Evolutionary conservation across 2,888 invertebrate species (phyloP).

Genomic region (Nasonia oneida): DNA sequence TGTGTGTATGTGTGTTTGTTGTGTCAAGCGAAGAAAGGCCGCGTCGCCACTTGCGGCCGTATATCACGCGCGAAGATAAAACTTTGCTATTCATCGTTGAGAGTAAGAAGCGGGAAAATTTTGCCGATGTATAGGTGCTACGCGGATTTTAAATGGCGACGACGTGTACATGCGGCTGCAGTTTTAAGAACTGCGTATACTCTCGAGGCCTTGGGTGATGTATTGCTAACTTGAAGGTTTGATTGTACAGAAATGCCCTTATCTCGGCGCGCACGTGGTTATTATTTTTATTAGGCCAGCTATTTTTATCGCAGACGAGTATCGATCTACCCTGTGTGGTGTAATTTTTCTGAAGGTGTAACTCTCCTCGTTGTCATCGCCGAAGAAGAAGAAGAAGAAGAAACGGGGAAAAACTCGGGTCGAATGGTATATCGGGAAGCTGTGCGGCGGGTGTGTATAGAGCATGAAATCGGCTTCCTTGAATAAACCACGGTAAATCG

Average conservation of each 20-base stretch:
- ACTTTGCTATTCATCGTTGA: conserved; percentile 67
- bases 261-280: background rate
- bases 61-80: conserved; percentile 66
- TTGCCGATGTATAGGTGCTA: conserved; percentile 1
- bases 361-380: background rate
- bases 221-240: too few species aligned
- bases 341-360: background rate
- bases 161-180: background rate
- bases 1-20: conserved; percentile 22
- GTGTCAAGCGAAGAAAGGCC: conserved; percentile 65
- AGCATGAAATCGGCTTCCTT: conserved; percentile 37
- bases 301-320: background rate
- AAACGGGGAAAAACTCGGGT: background rate
- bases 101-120: conserved; percentile 58
- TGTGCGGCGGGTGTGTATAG: background rate
- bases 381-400: background rate
- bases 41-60: conserved; percentile 62
- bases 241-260: background rate
- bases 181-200: background rate
- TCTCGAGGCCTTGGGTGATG: too few species aligned
- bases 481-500: conserved; percentile 56
- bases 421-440: background rate
- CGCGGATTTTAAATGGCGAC: conserved; percentile 33
- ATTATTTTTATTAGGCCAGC: conserved; percentile 19
- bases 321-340: background rate